Base-by-base conservation (phyloP, 2,888 invertebrate species). In the Eurytoma californica region DNA sequence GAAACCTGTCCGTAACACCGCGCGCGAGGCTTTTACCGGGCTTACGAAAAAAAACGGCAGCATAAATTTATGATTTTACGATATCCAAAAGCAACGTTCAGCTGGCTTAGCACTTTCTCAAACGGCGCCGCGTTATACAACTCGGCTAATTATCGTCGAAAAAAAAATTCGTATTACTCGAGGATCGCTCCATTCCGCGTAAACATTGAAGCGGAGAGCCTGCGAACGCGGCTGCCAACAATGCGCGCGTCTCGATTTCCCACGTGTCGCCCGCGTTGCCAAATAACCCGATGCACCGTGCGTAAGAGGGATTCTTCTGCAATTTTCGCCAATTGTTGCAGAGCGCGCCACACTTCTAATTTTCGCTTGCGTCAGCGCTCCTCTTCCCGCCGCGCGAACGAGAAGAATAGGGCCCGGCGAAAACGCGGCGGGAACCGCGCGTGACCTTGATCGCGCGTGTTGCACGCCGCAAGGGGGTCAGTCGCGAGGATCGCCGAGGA, bases 401-500 rank as follows among this genome's bases (percentile, higher is more conserved):
- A 9, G 49, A 49, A 53, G n/a, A 53, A 53, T n/a, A 14, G n/a
- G 53, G 16, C 53, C 53, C 39, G 39, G 14, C 53, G 53, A n/a
- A 14, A 20, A n/a, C 4, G 16, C 53, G 14, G 20, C 24, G 30
- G 3, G 12, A 58, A 20, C 20, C 20, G 13, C 60, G n/a, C n/a
- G 13, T 28, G 55, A 72, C 77, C 77, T 77, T 77, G 77, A 78
- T 78, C 72, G 67, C 16, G 66, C 72, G 5, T 24, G 24, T 1
- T 24, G 24, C 24, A 24, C 24, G 24, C 24, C 24, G n/a, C 72
- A 16, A 49, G 51, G 13, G 20, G 20, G 14, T 60, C 58, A 47
- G 58, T 20, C 30, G 68, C 68, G 47, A 53, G 55, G 75, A 63
- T 30, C 39, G n/a, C 14, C 12, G 4, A 20, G 13, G 65, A 66